phyloP scores from a whole-genome alignment of 2,797 vertebrate genomes.

The Hippoglossus hippoglossus region DNA sequence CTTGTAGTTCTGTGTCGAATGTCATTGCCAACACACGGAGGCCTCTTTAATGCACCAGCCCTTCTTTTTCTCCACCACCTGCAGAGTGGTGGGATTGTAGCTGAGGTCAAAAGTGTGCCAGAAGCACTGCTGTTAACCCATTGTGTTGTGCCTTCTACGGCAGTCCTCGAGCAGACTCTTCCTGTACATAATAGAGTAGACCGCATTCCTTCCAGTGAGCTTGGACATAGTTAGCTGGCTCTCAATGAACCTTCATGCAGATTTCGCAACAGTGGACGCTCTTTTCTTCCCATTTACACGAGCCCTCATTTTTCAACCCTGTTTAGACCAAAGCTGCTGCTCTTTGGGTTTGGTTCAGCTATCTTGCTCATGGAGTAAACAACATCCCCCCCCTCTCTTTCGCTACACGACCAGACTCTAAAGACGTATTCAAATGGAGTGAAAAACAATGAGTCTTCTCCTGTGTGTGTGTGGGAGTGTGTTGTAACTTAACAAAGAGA shows the following conservation, averaged over 20 bases:
- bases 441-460: conserved; percentile 48
- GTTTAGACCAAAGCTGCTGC: conserved; percentile 46
- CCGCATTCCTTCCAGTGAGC: conserved; percentile 71
- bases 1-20: conserved; percentile 63
- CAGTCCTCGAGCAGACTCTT: conserved; percentile 70
- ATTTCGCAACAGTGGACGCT: conserved; percentile 64
- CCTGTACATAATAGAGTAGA: conserved; percentile 62
- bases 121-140: conserved; percentile 75
- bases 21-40: conserved; percentile 63
- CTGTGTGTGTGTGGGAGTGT: conserved; percentile 46
- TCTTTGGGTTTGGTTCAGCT: conserved; percentile 35
- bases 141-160: conserved; percentile 67
- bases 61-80: conserved; percentile 70
- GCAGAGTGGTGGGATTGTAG: conserved; percentile 63
- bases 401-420: conserved; percentile 29
- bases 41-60: conserved; percentile 66
- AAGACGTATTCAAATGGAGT: conserved; percentile 52
- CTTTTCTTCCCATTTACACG: conserved; percentile 57
- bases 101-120: conserved; percentile 75
- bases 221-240: conserved; percentile 66
- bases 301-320: conserved; percentile 43
- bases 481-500: conserved; percentile 54
- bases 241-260: conserved; percentile 62
- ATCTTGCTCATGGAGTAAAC: conserved; percentile 61
- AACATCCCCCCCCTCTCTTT: conserved; percentile 41